Evolutionary conservation across 30 jellyfish, hydroid and myxozoan genomes (phyloP), one percentile per base, ranked within the genome.

Genomic region (Pelagia noctiluca): DNA sequence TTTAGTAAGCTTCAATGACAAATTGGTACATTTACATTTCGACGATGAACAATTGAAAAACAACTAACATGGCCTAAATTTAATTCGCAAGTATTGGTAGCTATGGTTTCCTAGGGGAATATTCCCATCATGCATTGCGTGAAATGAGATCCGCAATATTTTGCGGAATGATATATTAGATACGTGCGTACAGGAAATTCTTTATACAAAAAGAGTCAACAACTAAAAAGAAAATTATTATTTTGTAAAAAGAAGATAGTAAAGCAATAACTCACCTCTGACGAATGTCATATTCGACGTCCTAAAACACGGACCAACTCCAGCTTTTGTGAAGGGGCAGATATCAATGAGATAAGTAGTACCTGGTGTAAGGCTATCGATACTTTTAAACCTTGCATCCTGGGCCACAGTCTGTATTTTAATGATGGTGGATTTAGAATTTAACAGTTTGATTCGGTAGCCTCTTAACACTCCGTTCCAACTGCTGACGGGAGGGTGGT

Each of bases 401-500:
- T 76, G 79, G n/a, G 38, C 34, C 0, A 74, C 84, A 35, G 53
- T 65, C 2, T 52, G 2, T 19, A 54, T 2, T 16, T 33, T 30
- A 35, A 74, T 28, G 65, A 37, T 22, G 10, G 49, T 37, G 47
- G 67, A 60, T 35, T 30, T 73, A 1, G 21, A 65, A 4, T 66
- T 46, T 10, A 47, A 49, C 37, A 66, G 22, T 26, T 62, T 48
- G 57, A 90, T 54, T 63, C 35, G 65, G 53, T 90, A 90, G 1
- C 97, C 97, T 8, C 7, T 28, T 0, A 95, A 75, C 16, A 67
- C 28, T n/a, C 96, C 97, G 76, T 84, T 90, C 96, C 85, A 61
- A 54, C 78, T 38, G 23, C 24, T 26, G 4, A 49, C 50, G 4
- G 93, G 90, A 33, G 87, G 88, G 36, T 85, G 85, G 13, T 35